Base-by-base conservation (phyloP, 2,113 vertebrate genomes). In the Poeciliopsis turrubarensis region DNA sequence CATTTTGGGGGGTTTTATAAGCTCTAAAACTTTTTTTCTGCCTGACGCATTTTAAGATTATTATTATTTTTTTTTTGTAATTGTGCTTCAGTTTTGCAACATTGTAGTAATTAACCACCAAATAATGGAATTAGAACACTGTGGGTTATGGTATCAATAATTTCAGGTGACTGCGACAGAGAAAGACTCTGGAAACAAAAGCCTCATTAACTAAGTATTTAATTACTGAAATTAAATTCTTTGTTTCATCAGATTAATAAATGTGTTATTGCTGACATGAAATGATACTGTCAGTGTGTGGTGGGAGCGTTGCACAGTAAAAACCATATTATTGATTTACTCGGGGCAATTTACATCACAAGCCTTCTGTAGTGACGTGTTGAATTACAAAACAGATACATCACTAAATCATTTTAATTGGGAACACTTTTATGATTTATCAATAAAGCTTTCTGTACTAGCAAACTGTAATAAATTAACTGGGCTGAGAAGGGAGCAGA, bases 381-480 rank as follows among this genome's bases (percentile, higher is more conserved):
- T 27, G 65, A 65, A 68, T 61, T 0, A 26, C 19, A 47, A 73
- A 65, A 80, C 31, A 27, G 31, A 65, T 69, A 15, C 30, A 66
- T 44, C 19, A 67, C 3, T 34, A 9, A 57, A 63, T 74, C 14
- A 65, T 74, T 79, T 26, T 77, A 14, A 68, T 32, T 47, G 65
- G 61, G 44, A 68, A 37, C 13, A 75, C 57, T 73, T 81, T 44
- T 64, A 83, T 78, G 68, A 65, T 10, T 70, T 70, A 78, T 76
- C 13, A 22, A 79, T 67, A 27, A 14, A 19, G 12, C 22, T 70
- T 62, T 71, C 15, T 65, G 72, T 64, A 60, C 15, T 19, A 51
- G 62, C 29, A 70, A 54, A 73, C 37, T 25, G 31, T 22, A 25
- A 70, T 64, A 5, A 65, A 82, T 84, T 68, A 26, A 60, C 37